Conservation (phyloP, 2,888 invertebrate species). For the Rhagium mordax region DNA sequence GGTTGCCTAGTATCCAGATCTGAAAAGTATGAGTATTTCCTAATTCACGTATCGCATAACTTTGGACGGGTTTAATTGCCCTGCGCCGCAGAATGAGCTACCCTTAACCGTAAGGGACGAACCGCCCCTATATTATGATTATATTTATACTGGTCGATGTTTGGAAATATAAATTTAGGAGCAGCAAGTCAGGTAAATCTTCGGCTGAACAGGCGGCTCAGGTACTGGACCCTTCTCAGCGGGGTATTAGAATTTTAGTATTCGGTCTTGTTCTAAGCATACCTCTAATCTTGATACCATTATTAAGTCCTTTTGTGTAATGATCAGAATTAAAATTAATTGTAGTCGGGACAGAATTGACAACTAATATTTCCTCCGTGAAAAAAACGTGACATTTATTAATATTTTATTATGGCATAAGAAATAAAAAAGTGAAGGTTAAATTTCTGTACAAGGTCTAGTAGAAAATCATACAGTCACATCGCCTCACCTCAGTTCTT, state of each 20-base stretch:
- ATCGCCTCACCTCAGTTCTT: too few relatives aligned
- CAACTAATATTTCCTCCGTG: not conserved
- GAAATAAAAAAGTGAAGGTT: not conserved
- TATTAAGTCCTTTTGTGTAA: slow-evolving; percentile 15
- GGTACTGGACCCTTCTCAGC: slow-evolving; percentile 12
- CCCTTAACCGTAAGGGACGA: not conserved
- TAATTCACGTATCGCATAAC: too few relatives aligned
- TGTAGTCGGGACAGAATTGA: not conserved
- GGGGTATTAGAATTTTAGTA: slow-evolving; percentile 8
- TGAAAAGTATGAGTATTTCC: too few relatives aligned
- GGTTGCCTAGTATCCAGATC: too few relatives aligned
- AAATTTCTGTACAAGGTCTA: not conserved
- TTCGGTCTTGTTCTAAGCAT: slow-evolving; percentile 9
- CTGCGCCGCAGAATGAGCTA: too few relatives aligned
- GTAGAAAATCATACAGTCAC: too few relatives aligned
- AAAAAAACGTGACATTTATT: not conserved
- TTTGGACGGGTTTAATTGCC: too few relatives aligned
- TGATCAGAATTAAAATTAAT: not conserved
- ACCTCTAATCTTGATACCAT: slow-evolving; percentile 8
- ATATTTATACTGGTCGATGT: not conserved
- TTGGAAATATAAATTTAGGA: not conserved
- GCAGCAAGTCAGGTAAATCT: not conserved
- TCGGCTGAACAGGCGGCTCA: not conserved
- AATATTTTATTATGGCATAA: not conserved
- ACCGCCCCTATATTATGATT: not conserved